A percentile compares a stretch with the other conserved stretches of the same genome.
These are phyloP conservation scores for Ceratina australensis DNA, from an alignment of 1,140 invertebrate genomes.

Conservation along the genomic window DNA sequence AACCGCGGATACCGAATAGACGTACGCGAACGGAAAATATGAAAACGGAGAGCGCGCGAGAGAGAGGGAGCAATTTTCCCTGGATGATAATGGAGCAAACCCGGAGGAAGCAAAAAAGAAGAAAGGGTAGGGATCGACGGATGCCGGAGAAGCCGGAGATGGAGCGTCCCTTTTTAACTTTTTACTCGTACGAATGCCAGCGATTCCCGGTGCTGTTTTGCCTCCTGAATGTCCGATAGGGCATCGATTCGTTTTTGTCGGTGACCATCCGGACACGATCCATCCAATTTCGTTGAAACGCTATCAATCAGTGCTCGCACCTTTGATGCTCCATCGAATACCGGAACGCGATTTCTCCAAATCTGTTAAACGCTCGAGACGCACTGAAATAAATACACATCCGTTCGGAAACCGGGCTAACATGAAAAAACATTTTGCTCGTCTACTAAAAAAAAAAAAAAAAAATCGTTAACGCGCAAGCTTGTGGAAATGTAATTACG, in stretches of 20 bases:
- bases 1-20: no score
- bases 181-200: conserved; percentile 17
- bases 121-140: background rate
- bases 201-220: conserved; percentile 34
- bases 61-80: conserved; percentile 40
- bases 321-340: background rate
- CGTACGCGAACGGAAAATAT: background rate
- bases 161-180: conserved; percentile 14
- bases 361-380: background rate
- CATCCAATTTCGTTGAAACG: conserved; percentile 53
- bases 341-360: background rate
- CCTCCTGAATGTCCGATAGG: conserved; percentile 18
- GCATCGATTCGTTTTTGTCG: conserved; percentile 51
- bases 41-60: background rate
- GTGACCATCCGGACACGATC: conserved; percentile 27
- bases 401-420: background rate
- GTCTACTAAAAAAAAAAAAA: background rate
- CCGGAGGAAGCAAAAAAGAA: no score
- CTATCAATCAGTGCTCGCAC: background rate
- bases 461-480: background rate
- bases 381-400: background rate
- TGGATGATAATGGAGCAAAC: background rate
- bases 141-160: background rate
- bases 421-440: background rate
- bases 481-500: no score